Conservation (phyloP, 2,113 vertebrate species). For the Tyrannus savana region DNA sequence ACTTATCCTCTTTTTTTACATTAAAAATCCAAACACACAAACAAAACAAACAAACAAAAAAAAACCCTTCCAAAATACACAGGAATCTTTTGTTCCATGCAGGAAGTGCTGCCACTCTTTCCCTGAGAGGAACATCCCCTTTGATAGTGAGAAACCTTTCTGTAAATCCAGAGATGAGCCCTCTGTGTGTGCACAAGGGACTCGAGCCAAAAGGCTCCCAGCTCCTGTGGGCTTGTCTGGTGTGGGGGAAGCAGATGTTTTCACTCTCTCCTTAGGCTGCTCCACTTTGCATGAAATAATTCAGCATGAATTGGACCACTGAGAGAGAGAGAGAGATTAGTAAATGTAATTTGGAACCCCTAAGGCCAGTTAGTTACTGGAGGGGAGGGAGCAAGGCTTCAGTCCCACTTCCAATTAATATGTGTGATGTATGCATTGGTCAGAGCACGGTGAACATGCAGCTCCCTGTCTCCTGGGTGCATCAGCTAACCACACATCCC, state of each 20-base stretch:
- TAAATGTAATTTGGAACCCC: conserved; percentile 38
- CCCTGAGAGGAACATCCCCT: neutral
- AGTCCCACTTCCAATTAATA: conserved; percentile 14
- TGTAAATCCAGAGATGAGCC: neutral
- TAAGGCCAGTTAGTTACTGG: conserved; percentile 2
- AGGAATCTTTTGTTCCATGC: neutral
- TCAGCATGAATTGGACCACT: conserved; percentile 19
- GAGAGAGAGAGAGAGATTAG: conserved; percentile 25
- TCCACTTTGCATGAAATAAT: conserved; percentile 6
- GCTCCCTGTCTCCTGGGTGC: neutral
- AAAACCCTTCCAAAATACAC: neutral
- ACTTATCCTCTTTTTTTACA: neutral
- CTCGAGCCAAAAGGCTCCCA: neutral
- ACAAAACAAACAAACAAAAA: neutral
- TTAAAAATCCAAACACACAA: neutral
- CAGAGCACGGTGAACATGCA: neutral
- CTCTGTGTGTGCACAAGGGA: accelerated
- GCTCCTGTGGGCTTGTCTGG: neutral
- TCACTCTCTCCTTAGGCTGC: neutral
- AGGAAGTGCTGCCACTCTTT: neutral
- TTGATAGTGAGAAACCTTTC: neutral
- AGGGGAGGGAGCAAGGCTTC: conserved; percentile 6
- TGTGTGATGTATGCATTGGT: neutral
- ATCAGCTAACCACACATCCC: neutral
- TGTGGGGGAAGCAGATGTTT: neutral